Percentiles rank a stretch among this genome's conserved stretches.
Evolutionary conservation across 1,140 invertebrate genomes (phyloP).

Genomic region (Phymastichus coffea): DNA sequence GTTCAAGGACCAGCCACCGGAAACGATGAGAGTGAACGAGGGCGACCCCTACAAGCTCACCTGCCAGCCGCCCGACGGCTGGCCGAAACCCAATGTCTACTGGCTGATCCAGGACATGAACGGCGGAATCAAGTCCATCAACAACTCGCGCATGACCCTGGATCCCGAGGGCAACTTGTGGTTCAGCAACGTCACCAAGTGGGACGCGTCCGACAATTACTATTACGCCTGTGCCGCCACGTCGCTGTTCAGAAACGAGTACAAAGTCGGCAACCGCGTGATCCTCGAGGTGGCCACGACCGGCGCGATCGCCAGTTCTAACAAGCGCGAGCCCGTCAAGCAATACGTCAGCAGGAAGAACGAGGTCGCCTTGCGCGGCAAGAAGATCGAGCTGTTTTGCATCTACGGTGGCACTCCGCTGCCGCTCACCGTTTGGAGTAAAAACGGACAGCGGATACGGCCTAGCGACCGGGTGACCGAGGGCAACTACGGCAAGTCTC

Average conservation of each 20-base stretch:
- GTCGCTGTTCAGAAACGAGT: constrained; percentile 83
- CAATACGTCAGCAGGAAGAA: constrained; percentile 87
- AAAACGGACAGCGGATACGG: constrained; percentile 68
- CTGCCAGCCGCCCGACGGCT: constrained; percentile 90
- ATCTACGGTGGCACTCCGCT: constrained; percentile 89
- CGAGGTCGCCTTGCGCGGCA: constrained; percentile 79
- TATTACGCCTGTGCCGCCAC: constrained; percentile 88
- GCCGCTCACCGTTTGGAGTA: constrained; percentile 82
- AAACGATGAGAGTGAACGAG: constrained; percentile 71
- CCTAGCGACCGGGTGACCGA: constrained; percentile 76
- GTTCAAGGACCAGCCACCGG: constrained; percentile 76
- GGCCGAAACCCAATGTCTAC: constrained; percentile 90
- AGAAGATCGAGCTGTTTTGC: constrained; percentile 80
- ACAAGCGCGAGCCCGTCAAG: constrained; percentile 71
- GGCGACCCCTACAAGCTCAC: constrained; percentile 83
- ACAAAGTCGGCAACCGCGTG: constrained; percentile 85
- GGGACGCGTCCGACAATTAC: constrained; percentile 80
- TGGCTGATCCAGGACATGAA: constrained; percentile 84
- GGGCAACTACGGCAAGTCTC: constrained; percentile 89
- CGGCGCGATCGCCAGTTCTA: constrained; percentile 72
- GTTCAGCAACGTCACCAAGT: constrained; percentile 89
- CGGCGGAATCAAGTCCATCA: constrained; percentile 83
- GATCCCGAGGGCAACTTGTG: constrained; percentile 92
- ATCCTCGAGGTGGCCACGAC: constrained; percentile 75
- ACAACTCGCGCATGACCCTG: constrained; percentile 88